These are phyloP conservation scores for Meiosimyza decipiens DNA, from an alignment of 2,888 invertebrate species.

Conservation along the genomic window DNA sequence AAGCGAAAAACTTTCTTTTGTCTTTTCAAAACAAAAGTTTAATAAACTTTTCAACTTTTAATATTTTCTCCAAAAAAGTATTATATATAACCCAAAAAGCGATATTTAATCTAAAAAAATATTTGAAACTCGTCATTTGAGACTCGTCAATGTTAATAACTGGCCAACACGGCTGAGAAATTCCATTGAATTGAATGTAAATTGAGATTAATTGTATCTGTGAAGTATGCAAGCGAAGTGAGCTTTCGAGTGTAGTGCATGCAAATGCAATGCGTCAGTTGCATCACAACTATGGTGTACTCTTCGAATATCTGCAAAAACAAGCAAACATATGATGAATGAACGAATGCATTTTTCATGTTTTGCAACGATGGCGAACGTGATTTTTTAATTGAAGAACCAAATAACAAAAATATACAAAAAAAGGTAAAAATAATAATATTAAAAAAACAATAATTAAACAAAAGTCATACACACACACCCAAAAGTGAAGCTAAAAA, in stretches of 20 bases:
- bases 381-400: background rate
- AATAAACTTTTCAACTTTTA: too few species aligned
- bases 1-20: too few species aligned
- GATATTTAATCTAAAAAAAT: background rate
- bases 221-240: background rate
- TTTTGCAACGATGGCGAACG: background rate
- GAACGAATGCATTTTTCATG: constrained; percentile 15
- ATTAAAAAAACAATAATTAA: background rate
- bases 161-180: background rate
- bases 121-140: background rate
- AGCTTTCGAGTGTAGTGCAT: background rate
- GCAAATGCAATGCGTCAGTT: background rate
- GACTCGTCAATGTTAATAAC: background rate
- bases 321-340: background rate
- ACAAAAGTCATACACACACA: background rate
- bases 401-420: background rate
- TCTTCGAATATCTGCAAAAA: too few species aligned
- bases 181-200: constrained; percentile 2
- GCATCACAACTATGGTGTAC: background rate
- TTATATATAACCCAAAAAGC: too few species aligned
- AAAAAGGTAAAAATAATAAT: background rate
- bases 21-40: too few species aligned
- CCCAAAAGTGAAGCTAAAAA: background rate
- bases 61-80: too few species aligned
- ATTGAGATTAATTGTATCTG: background rate